Base-by-base conservation (phyloP, 2,888 invertebrate genomes). In the Erebia epiphron region DNA sequence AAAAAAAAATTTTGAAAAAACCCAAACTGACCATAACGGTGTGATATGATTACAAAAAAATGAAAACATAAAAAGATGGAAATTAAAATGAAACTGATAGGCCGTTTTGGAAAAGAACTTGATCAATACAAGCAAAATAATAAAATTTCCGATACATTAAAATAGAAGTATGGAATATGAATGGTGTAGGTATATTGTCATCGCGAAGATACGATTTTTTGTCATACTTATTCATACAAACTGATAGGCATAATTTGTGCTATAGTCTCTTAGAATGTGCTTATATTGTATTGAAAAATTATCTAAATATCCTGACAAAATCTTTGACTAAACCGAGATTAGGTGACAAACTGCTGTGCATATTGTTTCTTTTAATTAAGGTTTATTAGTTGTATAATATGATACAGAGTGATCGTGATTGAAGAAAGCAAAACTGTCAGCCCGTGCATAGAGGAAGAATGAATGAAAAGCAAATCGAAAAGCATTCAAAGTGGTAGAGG, bases 61-160 rank as follows among this genome's bases (percentile, higher is more conserved):
- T 84, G 82, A 87, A 83, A 86, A 85, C 85, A 86, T 82, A 88
- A 87, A 82, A 82, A 89, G 82, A 87, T 78, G 84, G 84, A 86
- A 85, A 79, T 79, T 83, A 85, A 80, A 49, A 62, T 62, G 62
- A 90, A 92, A 92, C 89, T 89, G 90, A 93, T 93, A 93, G 93
- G 92, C 92, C 93, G 93, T 94, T 94, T 94, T 94, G 94, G 93
- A 92, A 92, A 92, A 87, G 80, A 92, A 89, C 81, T 86, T 86
- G 87, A 86, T 84, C 79, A 83, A 81, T 87, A 88, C 84, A 91
- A 90, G 92, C 92, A 90, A 91, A 89, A 83, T 82, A 91, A 92
- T 79, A 80, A 83, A 88, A 87, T 77, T 79, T 80, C 81, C 82
- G 85, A 86, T 86, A 87, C 85, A 85, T 81, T 86, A 86, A 86